These are phyloP conservation scores for Cerastis rubricosa DNA, from an alignment of 2,888 invertebrate genomes.

Conservation along the genomic window DNA sequence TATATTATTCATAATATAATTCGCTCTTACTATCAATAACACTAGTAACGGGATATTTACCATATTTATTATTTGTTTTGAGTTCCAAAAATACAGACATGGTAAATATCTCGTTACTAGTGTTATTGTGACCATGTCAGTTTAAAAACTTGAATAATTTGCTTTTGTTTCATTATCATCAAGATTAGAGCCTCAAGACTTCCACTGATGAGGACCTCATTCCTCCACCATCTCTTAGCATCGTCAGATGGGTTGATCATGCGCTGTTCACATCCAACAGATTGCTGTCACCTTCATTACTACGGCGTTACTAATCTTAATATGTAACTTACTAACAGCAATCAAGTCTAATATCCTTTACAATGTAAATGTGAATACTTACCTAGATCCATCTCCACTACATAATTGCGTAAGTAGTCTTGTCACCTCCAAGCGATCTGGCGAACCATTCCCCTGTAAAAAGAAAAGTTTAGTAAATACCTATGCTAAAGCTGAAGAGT, in stretches of 20 bases:
- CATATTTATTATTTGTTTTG: too few relatives aligned
- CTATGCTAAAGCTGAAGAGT: background rate
- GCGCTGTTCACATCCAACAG: background rate
- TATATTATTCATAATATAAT: background rate
- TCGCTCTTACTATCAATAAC: too few relatives aligned
- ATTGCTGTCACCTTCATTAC: background rate
- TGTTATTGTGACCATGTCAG: too few relatives aligned
- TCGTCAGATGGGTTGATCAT: background rate
- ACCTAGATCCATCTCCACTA: conserved; percentile 79
- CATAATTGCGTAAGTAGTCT: conserved; percentile 81
- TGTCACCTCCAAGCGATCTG: conserved; percentile 76
- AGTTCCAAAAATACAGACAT: too few relatives aligned
- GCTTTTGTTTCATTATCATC: background rate
- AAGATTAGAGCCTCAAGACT: background rate
- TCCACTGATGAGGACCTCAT: background rate
- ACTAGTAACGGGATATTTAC: too few relatives aligned
- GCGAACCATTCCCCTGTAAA: conserved; percentile 25
- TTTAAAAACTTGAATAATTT: too few relatives aligned
- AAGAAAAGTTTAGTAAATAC: background rate
- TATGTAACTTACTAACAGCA: background rate
- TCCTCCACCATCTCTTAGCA: background rate
- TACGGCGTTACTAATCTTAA: background rate
- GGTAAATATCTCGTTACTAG: too few relatives aligned
- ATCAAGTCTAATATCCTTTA: background rate
- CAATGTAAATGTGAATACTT: conserved; percentile 35